phyloP scores from a whole-genome alignment of 1,140 invertebrate species.

The Drosophila albomicans region DNA sequence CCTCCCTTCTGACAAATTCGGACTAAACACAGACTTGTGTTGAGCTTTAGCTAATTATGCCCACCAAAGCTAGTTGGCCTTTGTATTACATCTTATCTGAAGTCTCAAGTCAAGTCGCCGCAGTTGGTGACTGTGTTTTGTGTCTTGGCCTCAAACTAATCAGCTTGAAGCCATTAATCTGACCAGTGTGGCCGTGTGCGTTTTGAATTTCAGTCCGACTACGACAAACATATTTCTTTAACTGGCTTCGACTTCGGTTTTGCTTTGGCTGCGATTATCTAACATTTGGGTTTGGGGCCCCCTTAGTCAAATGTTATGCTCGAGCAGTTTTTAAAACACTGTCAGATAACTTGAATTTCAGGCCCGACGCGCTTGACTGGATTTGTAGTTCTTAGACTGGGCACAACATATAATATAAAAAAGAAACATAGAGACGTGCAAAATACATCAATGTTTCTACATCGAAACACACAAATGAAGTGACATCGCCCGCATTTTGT shows the following conservation, averaged over 20 bases:
- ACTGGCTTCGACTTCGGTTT: constrained; percentile 20
- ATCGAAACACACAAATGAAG: constrained; percentile 21
- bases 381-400: constrained; percentile 55
- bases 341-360: constrained; percentile 74
- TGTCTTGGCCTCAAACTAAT: constrained; percentile 80
- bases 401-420: background rate
- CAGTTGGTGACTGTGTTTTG: constrained; percentile 30
- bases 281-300: constrained; percentile 41
- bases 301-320: constrained; percentile 45
- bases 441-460: constrained; percentile 58
- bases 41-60: constrained; percentile 68
- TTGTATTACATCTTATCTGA: constrained; percentile 51
- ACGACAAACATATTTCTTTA: constrained; percentile 8
- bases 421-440: constrained; percentile 15
- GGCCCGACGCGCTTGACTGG: constrained; percentile 60
- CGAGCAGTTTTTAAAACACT: constrained; percentile 49
- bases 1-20: constrained; percentile 70
- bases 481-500: constrained; percentile 58
- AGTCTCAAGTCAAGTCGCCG: background rate
- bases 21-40: constrained; percentile 58
- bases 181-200: constrained; percentile 57
- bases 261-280: constrained; percentile 60
- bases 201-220: constrained; percentile 11
- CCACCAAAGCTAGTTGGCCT: constrained; percentile 47
- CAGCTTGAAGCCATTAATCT: constrained; percentile 80